These are phyloP conservation scores for Pseudachorutes palmiensis DNA, from an alignment of 1,140 invertebrate species.

Conservation along the genomic window DNA sequence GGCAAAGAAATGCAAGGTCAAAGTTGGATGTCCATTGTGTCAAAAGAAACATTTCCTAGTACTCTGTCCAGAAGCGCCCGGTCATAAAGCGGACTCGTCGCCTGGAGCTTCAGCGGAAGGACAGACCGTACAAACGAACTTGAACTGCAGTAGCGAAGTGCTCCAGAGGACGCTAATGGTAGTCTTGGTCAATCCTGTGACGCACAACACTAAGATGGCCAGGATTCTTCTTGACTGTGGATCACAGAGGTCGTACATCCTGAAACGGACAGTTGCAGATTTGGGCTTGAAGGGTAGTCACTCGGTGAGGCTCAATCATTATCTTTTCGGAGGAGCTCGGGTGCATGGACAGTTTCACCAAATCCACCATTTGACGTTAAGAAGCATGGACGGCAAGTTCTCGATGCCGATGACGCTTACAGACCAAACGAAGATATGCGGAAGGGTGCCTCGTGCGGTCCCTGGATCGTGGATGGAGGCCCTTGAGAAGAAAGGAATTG, in stretches of 20 bases:
- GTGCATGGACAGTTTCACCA: not conserved
- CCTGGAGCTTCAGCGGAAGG: not conserved
- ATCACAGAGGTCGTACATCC: conserved; percentile 11
- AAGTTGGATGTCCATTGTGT: conserved; percentile 9
- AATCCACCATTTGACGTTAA: not conserved
- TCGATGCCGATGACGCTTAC: not conserved
- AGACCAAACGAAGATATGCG: not conserved
- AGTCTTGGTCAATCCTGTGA: not conserved
- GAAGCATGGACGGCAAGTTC: not conserved
- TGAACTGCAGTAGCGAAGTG: not conserved
- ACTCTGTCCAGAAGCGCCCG: conserved; percentile 14
- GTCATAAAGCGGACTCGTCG: not conserved
- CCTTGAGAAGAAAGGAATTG: conserved; percentile 23
- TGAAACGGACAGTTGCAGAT: not conserved
- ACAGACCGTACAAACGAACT: not conserved
- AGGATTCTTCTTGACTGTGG: conserved; percentile 1
- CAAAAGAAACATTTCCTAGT: not conserved
- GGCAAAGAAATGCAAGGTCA: not conserved
- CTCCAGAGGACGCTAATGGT: not conserved
- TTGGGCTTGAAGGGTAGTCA: not conserved
- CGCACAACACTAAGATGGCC: not conserved
- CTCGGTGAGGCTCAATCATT: not conserved
- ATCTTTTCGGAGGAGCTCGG: conserved; percentile 5
- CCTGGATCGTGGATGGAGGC: conserved; percentile 12
- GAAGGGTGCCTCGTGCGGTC: not conserved